These are phyloP conservation scores for Eclectus roratus DNA, from an alignment of 2,113 vertebrate species.

Conservation along the genomic window DNA sequence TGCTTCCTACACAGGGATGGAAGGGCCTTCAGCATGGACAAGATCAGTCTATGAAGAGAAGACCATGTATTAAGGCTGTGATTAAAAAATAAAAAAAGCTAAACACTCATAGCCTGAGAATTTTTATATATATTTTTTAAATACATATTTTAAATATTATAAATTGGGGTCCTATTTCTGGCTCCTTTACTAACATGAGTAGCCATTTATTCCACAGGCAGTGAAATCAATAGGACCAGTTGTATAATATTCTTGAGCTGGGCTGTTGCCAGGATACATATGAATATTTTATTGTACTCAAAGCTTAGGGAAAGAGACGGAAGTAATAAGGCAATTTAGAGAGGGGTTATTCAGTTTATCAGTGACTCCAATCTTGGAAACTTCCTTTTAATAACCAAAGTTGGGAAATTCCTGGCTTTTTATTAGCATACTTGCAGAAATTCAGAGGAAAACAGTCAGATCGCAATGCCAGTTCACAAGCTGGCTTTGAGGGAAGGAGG, in stretches of 20 bases:
- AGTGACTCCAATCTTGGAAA: slow-evolving; percentile 20
- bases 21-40: not conserved
- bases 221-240: not conserved
- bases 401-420: slow-evolving; percentile 20
- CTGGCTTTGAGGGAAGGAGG: not conserved
- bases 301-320: slow-evolving; percentile 9
- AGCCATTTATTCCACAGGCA: not conserved
- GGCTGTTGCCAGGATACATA: not conserved
- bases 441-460: not conserved
- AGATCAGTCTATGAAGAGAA: not conserved
- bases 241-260: slow-evolving; percentile 37
- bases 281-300: slow-evolving; percentile 56
- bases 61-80: not conserved
- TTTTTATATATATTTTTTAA: not conserved
- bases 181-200: not conserved
- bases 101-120: not conserved
- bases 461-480: not conserved
- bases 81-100: not conserved
- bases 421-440: not conserved
- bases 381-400: slow-evolving; percentile 31
- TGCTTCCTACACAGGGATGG: not conserved
- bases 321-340: slow-evolving; percentile 41
- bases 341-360: slow-evolving; percentile 20
- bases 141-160: not conserved
- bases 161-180: not conserved